phyloP scores from a whole-genome alignment of 2,113 vertebrate species.

The Campylorhamphus procurvoides region DNA sequence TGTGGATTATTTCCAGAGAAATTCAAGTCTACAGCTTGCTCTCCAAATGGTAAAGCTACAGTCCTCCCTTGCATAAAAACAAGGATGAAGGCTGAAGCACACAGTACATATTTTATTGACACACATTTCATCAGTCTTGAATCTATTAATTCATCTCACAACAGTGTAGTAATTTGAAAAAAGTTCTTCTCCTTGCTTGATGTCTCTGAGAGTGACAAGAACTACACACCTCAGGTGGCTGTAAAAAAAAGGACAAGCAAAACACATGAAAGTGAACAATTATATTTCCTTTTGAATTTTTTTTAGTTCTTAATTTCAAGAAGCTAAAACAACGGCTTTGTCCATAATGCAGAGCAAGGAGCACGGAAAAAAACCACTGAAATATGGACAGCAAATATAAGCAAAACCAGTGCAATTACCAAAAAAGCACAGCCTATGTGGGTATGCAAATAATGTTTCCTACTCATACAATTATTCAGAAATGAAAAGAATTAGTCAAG shows the following conservation, averaged over 20 bases:
- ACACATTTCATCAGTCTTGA: not conserved
- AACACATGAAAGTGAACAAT: not conserved
- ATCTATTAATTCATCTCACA: slow-evolving; percentile 71
- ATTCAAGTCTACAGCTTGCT: not conserved
- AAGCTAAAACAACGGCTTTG: not conserved
- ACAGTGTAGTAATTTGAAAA: slow-evolving; percentile 96
- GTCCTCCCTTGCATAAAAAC: not conserved
- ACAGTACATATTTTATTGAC: not conserved
- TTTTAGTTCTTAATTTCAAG: not conserved
- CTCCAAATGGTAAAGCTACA: not conserved
- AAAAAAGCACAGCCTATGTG: not conserved
- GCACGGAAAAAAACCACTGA: not conserved
- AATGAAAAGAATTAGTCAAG: not conserved
- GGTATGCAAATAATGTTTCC: not conserved
- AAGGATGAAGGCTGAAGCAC: not conserved
- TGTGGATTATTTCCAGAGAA: not conserved
- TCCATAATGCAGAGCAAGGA: not conserved
- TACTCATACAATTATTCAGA: not conserved
- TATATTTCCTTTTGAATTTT: not conserved
- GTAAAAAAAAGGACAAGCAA: slow-evolving; percentile 11
- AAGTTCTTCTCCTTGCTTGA: slow-evolving; percentile 88
- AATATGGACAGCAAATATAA: not conserved
- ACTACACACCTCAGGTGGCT: slow-evolving; percentile 87
- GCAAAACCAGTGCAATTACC: not conserved
- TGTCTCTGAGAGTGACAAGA: slow-evolving; percentile 86